Base-by-base conservation (phyloP, 2,888 invertebrate species). In the Diplazon laetatorius region DNA sequence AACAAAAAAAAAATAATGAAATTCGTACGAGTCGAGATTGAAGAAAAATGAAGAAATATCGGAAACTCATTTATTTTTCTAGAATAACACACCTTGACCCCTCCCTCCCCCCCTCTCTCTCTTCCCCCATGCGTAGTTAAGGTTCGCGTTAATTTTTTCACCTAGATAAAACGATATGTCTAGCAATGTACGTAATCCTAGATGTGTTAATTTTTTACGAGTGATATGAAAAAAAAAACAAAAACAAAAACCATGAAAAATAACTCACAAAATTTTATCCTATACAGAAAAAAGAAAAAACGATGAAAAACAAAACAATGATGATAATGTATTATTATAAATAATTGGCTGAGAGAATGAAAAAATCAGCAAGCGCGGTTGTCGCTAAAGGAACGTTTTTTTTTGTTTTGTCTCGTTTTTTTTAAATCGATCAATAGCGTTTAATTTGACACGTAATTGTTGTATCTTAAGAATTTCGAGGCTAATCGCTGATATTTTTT, bases 91-190 rank as follows among this genome's bases (percentile, higher is more conserved):
- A n/a, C n/a, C n/a, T n/a, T n/a, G n/a, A n/a, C n/a, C n/a, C n/a
- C n/a, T n/a, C n/a, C 30, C 6, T 30, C 2, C 6, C 30, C 30
- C 30, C 30, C 30, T 6, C 30, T 6, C 30, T 6, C 30, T 6
- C 30, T 6, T 30, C 4, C 6, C 6, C 62, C 69, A 66, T 60
- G 52, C 70, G 66, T 78, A 75, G 75, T 78, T 78, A 74, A 75
- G 75, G 66, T 75, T 78, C 75, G 75, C 71, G 62, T 78, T 78
- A 78, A 10, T 78, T 78, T n/a, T 78, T 78, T 78, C 78, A 78
- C 78, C 75, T 78, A 78, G 78, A 66, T 78, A 35, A 78, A 70
- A 62, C 62, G 44, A 70, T 78, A 75, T 78, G 74, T 78, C 66
- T 75, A 75, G 74, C 59, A 9, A 25, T n/a, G 55, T 71, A 66